Conservation (phyloP, 2,888 invertebrate species). For the Drosophila trichaetosa region DNA sequence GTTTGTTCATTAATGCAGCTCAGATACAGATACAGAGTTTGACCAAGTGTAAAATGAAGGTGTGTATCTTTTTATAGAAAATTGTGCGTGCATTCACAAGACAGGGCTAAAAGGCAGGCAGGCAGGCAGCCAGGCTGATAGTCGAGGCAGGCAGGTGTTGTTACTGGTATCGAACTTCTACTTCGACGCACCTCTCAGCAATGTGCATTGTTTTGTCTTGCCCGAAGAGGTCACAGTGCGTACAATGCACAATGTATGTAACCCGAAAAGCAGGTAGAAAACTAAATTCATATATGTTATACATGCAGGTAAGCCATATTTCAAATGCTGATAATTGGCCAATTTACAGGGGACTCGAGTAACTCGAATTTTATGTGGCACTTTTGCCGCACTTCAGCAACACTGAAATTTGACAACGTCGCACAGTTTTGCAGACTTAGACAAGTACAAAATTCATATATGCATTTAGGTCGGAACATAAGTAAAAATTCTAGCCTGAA, state of each 20-base stretch:
- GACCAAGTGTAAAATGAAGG: constrained; percentile 75
- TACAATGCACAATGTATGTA: constrained; percentile 53
- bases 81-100: constrained; percentile 63
- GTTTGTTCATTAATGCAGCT: constrained; percentile 70
- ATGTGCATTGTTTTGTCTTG: constrained; percentile 69
- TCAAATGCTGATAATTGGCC: constrained; percentile 81
- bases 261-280: constrained; percentile 59
- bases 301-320: constrained; percentile 73
- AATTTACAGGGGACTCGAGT: constrained; percentile 66
- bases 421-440: not conserved
- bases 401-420: constrained; percentile 54
- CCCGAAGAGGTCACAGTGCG: constrained; percentile 67
- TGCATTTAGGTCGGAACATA: too few relatives aligned
- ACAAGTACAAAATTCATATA: not conserved
- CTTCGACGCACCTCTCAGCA: constrained; percentile 38
- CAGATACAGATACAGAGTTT: constrained; percentile 51
- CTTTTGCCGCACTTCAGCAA: constrained; percentile 43
- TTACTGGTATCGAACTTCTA: constrained; percentile 12
- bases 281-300: constrained; percentile 1
- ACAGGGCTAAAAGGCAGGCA: constrained; percentile 13
- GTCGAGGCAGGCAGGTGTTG: constrained; percentile 72
- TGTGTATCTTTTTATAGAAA: constrained; percentile 68
- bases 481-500: too few relatives aligned
- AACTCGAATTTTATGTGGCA: constrained; percentile 12
- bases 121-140: not conserved